Base-by-base conservation (phyloP, 2,888 invertebrate species). In the Suillia variegata region DNA sequence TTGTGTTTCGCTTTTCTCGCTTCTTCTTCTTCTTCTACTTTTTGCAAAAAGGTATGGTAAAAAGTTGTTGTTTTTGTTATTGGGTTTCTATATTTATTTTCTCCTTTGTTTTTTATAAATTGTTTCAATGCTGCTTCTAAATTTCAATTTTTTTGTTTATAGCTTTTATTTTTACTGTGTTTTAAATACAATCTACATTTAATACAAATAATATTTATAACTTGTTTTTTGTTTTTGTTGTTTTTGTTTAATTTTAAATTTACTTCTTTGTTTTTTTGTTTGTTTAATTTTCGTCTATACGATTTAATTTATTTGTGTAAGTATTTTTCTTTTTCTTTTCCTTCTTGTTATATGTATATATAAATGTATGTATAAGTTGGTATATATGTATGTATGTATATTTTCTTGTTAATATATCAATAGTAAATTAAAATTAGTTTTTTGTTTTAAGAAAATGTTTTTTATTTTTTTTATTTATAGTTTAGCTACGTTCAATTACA, bases 31-130 rank as follows among this genome's bases (percentile, higher is more conserved):
- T 47, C 21, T n/a, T 47, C 21, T 47, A 47, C 26, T 20, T n/a
- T 33, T 17, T 33, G 51, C 33, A 51, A 50, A 50, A 49, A 51
- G 18, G 48, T 55, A 26, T 55, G 24, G 48, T 55, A 55, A 49
- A 47, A 49, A 55, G 47, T 38, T 38, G n/a, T n/a, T 26, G 6
- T 47, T 48, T 47, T 31, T 33, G 13, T 18, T 48, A 2, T 33
- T 31, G 13, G 1, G 5, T 54, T 42, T 50, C 33, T 54, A 47
- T 56, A 50, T 49, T 47, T 20, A 62, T 66, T 54, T 31, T 31
- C 31, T n/a, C n/a, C n/a, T 31, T 38, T 38, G 38, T 26, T 26
- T 26, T 10, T 26, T 10, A 26, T 38, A 38, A n/a, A 31, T 31
- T 8, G 12, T 31, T 31, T 31, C 12, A 31, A 38, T 38, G 38